Evolutionary conservation across 2,888 invertebrate genomes (phyloP), one percentile per base, ranked within the genome.

Genomic region (Synanthedon tipuliformis): DNA sequence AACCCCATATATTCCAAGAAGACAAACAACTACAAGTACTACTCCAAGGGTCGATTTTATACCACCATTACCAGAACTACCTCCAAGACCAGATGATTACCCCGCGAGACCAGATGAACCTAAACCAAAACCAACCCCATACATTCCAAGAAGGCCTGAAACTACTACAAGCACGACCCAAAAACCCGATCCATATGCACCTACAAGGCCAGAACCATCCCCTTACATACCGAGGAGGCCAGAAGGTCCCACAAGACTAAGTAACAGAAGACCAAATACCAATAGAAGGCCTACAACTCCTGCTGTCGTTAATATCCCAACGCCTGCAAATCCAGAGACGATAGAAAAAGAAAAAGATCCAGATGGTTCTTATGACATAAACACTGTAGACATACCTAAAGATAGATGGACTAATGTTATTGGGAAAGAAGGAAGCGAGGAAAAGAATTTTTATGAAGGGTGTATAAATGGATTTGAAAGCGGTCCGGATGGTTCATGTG

Each of bases 401-500:
- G 67, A 78, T n/a, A 69, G 61, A 41, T 75, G 76, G 74, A 73
- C 73, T 1, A 69, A 71, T 53, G 65, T 72, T 0, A 62, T 69
- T 16, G 72, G 65, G 3, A 65, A 51, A 12, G 50, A 50, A 16
- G 12, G 40, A 11, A 50, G 54, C 56, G 52, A 51, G 55, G 18
- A 69, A 49, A 60, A 66, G 16, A 72, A 70, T 7, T 78, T 79
- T 54, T 68, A 81, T 57, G 62, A 75, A 2, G 81, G 81, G 56
- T 90, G 89, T 59, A 68, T 88, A 50, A 69, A 78, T 58, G 91
- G 91, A 1, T 91, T 88, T 54, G 81, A 89, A 54, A 83, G 88
- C 52, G 89, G 90, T 63, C 70, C 69, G 41, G 64, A 73, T 51
- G 90, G 90, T 2, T 87, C 89, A 40, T 91, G 91, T 68, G 79